phyloP scores from a whole-genome alignment of 2,797 vertebrate species.

The Silurus lanzhouensis region DNA sequence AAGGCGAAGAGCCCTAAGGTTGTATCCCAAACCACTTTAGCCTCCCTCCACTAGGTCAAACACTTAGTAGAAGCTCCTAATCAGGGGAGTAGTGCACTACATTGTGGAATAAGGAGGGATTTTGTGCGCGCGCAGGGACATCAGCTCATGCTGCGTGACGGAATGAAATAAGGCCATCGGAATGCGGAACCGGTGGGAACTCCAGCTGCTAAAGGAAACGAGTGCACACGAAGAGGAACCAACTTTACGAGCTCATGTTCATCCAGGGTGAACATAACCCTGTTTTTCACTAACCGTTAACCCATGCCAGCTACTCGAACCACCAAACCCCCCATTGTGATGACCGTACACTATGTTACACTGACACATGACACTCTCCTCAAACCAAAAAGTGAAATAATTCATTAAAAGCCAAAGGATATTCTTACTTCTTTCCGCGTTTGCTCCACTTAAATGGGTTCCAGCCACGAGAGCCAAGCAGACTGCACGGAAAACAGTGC shows the following conservation, averaged over 20 bases:
- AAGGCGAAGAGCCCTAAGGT: background rate
- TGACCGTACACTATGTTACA: background rate
- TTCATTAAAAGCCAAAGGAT: conserved; percentile 18
- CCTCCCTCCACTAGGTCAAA: background rate
- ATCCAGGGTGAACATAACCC: conserved; percentile 4
- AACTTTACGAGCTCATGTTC: conserved; percentile 58
- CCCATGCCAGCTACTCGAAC: background rate
- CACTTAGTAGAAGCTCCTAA: background rate
- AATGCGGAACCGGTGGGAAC: conserved; percentile 83
- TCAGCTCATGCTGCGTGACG: conserved; percentile 47
- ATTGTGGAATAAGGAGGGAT: no score
- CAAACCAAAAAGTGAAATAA: background rate
- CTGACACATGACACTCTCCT: no score
- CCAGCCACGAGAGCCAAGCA: conserved; percentile 68
- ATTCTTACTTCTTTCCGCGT: conserved; percentile 75
- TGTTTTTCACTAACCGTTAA: background rate
- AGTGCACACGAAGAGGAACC: conserved; percentile 60
- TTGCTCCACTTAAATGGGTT: conserved; percentile 61
- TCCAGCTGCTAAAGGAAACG: conserved; percentile 74
- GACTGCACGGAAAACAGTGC: conserved; percentile 60
- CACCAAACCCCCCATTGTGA: background rate
- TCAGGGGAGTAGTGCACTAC: background rate
- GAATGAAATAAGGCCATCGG: conserved; percentile 76
- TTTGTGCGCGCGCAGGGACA: conserved; percentile 16
- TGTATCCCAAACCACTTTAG: conserved; percentile 3